Percentiles rank a stretch among this genome's conserved stretches.
These are phyloP conservation scores for Aproaerema taeniolella DNA, from an alignment of 2,888 invertebrate genomes.

Conservation along the genomic window DNA sequence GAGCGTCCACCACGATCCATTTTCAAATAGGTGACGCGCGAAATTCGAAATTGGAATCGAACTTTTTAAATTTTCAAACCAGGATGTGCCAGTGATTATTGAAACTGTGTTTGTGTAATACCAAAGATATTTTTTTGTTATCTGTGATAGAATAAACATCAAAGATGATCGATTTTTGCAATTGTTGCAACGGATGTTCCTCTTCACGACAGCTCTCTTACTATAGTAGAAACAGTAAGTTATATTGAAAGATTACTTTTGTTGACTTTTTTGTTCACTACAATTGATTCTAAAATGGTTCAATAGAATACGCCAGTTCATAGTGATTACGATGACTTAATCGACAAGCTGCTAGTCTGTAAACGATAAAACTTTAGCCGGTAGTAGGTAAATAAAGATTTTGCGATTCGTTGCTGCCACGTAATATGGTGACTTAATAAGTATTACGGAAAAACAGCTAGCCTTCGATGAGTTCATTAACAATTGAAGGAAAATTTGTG, in stretches of 20 bases:
- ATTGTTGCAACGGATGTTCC: constrained; percentile 48
- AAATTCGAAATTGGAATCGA: constrained; percentile 21
- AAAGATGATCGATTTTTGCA: constrained; percentile 46
- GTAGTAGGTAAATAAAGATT: too few relatives aligned
- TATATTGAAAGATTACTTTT: too few relatives aligned
- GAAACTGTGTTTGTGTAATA: constrained; percentile 27
- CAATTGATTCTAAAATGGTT: too few relatives aligned
- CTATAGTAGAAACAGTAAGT: constrained; percentile 45
- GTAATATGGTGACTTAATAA: constrained; percentile 7
- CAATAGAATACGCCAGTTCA: neutral
- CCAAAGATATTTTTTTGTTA: constrained; percentile 28
- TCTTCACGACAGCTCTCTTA: constrained; percentile 35
- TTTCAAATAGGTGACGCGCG: constrained; percentile 22
- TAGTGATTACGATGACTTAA: constrained; percentile 1
- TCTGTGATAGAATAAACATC: constrained; percentile 57
- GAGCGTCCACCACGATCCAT: constrained; percentile 13
- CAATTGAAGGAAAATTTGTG: too few relatives aligned
- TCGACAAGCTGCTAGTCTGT: too few relatives aligned
- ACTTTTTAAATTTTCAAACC: constrained; percentile 18
- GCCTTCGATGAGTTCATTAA: too few relatives aligned
- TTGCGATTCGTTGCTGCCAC: too few relatives aligned
- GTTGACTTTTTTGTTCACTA: too few relatives aligned
- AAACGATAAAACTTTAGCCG: too few relatives aligned
- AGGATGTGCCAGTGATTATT: constrained; percentile 44
- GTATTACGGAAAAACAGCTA: too few relatives aligned